Evolutionary conservation across 2,888 invertebrate species (phyloP).

Genomic region (Urechis unicinctus): DNA sequence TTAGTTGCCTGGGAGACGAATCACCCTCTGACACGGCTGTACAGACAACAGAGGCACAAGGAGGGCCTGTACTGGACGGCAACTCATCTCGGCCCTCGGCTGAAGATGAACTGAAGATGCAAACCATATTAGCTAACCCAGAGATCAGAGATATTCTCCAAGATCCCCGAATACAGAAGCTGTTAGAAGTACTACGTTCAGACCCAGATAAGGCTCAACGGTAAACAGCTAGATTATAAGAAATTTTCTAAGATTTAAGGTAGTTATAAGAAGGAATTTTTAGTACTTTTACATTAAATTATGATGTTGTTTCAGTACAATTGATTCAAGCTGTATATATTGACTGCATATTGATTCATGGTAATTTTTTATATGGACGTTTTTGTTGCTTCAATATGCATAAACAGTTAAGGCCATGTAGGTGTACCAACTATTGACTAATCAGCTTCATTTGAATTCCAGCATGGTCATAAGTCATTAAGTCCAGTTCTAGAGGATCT

Average conservation of each 20-base stretch:
- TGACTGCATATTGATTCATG: too few species aligned
- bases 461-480: too few species aligned
- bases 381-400: too few species aligned
- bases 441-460: too few species aligned
- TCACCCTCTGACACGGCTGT: neutral
- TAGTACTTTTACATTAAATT: too few species aligned
- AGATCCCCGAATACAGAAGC: slow-evolving; percentile 32
- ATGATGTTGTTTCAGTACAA: too few species aligned
- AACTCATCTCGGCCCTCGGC: slow-evolving; percentile 10
- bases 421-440: too few species aligned
- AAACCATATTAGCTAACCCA: slow-evolving; percentile 25
- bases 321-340: too few species aligned
- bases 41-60: slow-evolving; percentile 14
- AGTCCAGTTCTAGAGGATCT: too few species aligned
- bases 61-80: slow-evolving; percentile 16
- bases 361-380: too few species aligned
- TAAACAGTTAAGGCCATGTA: too few species aligned
- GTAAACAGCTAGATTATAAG: slow-evolving; percentile 18
- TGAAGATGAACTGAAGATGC: slow-evolving; percentile 17
- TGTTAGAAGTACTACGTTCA: slow-evolving; percentile 29
- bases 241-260: neutral
- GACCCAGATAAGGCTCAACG: slow-evolving; percentile 37
- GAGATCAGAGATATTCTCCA: slow-evolving; percentile 30
- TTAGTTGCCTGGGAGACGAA: slow-evolving; percentile 25
- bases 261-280: too few species aligned